Percentiles rank a stretch among this genome's conserved stretches.
Conservation (phyloP, 2,797 vertebrate genomes). For the Coregonus sp. region DNA sequence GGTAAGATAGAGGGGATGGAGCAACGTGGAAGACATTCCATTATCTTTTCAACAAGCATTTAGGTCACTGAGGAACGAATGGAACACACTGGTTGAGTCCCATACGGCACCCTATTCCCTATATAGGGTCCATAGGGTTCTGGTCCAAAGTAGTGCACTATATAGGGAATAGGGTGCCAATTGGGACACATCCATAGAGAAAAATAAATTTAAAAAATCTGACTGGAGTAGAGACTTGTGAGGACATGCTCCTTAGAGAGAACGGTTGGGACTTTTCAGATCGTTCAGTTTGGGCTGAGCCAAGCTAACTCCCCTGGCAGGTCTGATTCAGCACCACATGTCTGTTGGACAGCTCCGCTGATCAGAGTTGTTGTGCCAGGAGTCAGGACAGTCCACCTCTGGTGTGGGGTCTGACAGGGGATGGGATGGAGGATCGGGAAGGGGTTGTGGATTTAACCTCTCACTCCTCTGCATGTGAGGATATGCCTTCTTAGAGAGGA, state of each 20-base stretch:
- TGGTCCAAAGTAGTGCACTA: too few species aligned
- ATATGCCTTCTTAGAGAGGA: too few species aligned
- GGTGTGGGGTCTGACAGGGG: background rate
- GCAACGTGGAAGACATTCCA: conserved; percentile 74
- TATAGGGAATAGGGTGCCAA: too few species aligned
- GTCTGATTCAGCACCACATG: conserved; percentile 68
- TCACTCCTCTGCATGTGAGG: too few species aligned
- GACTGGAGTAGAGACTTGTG: conserved; percentile 1
- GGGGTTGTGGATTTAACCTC: too few species aligned
- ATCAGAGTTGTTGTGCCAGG: conserved; percentile 20
- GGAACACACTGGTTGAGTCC: background rate
- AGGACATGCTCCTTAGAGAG: conserved; percentile 17
- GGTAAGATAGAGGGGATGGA: conserved; percentile 70
- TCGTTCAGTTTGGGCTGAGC: background rate
- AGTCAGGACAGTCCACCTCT: background rate
- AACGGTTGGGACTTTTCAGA: conserved; percentile 3
- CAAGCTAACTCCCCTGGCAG: conserved; percentile 3
- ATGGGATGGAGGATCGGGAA: too few species aligned
- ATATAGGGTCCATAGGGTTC: background rate
- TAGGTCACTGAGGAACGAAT: conserved; percentile 64
- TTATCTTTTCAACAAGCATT: conserved; percentile 81
- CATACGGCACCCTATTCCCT: background rate
- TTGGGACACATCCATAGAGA: background rate
- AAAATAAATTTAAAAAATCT: background rate
- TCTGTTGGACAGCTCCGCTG: conserved; percentile 60